phyloP scores from a whole-genome alignment of 1,140 invertebrate genomes.

The Pogonomyrmex barbatus region DNA sequence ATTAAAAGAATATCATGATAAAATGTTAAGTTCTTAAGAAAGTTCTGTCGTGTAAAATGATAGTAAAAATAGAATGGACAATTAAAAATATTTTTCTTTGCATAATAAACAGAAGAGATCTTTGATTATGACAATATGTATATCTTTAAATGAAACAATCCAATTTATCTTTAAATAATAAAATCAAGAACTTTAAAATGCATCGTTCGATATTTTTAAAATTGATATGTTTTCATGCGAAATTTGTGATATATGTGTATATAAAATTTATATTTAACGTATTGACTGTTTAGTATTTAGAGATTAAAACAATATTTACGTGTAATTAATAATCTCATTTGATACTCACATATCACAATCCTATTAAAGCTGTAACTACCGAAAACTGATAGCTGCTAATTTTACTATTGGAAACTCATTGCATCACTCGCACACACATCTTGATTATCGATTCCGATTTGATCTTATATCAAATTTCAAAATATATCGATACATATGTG shows the following conservation, averaged over 20 bases:
- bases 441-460: conserved; percentile 16
- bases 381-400: conserved; percentile 35
- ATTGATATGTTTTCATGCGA: not conserved
- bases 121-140: not conserved
- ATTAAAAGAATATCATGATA: not conserved
- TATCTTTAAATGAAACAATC: not conserved
- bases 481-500: not conserved
- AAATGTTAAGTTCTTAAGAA: not conserved
- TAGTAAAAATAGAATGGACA: not conserved
- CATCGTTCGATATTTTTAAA: not conserved
- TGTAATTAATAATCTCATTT: conserved; percentile 36
- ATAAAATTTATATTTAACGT: not conserved
- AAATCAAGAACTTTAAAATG: not conserved
- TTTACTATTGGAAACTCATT: conserved; percentile 19
- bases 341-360: conserved; percentile 36
- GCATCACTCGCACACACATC: not conserved
- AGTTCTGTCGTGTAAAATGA: not conserved
- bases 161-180: not conserved
- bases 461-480: conserved; percentile 11
- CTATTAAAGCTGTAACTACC: conserved; percentile 24
- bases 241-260: not conserved
- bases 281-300: conserved; percentile 5
- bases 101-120: not conserved
- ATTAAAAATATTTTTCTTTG: not conserved
- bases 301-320: conserved; percentile 19